A percentile compares a stretch with the other conserved stretches of the same genome.
phyloP scores from a whole-genome alignment of 2,888 invertebrate genomes.

The Phania funesta region DNA sequence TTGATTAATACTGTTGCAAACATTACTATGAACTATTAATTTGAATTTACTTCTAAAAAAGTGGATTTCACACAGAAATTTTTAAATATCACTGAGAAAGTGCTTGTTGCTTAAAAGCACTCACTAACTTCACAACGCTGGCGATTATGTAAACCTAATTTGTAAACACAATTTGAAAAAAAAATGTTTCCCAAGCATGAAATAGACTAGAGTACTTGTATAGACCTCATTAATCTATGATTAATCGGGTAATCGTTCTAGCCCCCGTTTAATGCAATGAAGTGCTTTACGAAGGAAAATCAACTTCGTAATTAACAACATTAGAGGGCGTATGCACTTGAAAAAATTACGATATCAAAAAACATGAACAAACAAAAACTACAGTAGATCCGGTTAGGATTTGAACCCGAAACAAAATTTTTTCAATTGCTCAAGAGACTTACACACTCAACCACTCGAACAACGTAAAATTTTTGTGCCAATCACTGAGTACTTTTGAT shows the following conservation, averaged over 20 bases:
- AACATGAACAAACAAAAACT: too few relatives aligned
- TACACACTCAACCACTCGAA: not conserved
- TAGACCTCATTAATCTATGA: conserved; percentile 74
- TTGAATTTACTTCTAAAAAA: too few relatives aligned
- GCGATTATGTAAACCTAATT: too few relatives aligned
- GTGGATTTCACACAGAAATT: too few relatives aligned
- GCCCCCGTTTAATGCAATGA: conserved; percentile 70
- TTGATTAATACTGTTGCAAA: too few relatives aligned
- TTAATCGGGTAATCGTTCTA: conserved; percentile 75
- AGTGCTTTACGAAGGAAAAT: conserved; percentile 52
- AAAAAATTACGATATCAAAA: not conserved
- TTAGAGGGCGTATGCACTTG: conserved; percentile 47
- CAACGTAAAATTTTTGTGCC: too few relatives aligned
- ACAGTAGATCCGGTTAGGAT: too few relatives aligned
- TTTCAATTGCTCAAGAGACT: not conserved
- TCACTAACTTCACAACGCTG: too few relatives aligned
- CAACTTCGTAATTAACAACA: conserved; percentile 53
- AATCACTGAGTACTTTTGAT: not conserved
- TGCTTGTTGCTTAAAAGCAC: too few relatives aligned
- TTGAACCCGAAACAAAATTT: too few relatives aligned
- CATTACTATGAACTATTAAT: too few relatives aligned
- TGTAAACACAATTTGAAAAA: not conserved
- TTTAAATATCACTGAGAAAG: too few relatives aligned
- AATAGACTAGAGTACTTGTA: conserved; percentile 75
- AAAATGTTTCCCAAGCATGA: conserved; percentile 76